These are phyloP conservation scores for Noctilio leporinus DNA, from an alignment of 2,113 vertebrate species.

Conservation along the genomic window DNA sequence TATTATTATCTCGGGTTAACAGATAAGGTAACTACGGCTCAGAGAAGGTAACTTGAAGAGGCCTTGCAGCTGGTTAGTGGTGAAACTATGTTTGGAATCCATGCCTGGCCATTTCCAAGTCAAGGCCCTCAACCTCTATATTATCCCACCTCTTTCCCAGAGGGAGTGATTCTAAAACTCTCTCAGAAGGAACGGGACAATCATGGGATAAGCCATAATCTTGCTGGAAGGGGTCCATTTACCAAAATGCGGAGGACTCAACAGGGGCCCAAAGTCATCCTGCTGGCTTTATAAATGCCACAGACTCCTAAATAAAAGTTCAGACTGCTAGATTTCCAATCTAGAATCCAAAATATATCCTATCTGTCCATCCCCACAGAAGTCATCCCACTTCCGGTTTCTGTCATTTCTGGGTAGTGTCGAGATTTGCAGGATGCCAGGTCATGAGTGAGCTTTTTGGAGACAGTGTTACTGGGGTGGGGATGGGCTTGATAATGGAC, in stretches of 20 bases:
- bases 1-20: slow-evolving; percentile 6
- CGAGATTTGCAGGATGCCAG: slow-evolving; percentile 27
- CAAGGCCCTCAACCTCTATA: background rate
- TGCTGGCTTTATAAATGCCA: background rate
- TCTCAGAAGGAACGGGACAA: background rate
- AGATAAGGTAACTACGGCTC: slow-evolving; percentile 24
- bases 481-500: slow-evolving; percentile 61
- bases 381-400: slow-evolving; percentile 42
- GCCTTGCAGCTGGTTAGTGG: slow-evolving; percentile 12
- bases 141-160: slow-evolving; percentile 1
- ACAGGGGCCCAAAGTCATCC: background rate
- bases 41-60: slow-evolving; percentile 38
- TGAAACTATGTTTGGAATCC: slow-evolving; percentile 42
- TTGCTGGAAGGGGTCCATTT: background rate
- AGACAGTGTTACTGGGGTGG: slow-evolving; percentile 24
- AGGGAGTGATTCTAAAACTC: slow-evolving; percentile 23
- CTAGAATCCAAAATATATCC: slow-evolving; percentile 8
- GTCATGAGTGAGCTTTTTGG: slow-evolving; percentile 19
- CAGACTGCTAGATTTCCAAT: slow-evolving; percentile 11
- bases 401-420: slow-evolving; percentile 21
- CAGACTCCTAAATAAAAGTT: slow-evolving; percentile 28
- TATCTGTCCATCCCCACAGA: background rate
- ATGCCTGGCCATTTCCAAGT: background rate
- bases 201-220: background rate
- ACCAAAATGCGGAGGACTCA: background rate